phyloP scores from a whole-genome alignment of 2,113 vertebrate species.

The Coryphaenoides rupestris region DNA sequence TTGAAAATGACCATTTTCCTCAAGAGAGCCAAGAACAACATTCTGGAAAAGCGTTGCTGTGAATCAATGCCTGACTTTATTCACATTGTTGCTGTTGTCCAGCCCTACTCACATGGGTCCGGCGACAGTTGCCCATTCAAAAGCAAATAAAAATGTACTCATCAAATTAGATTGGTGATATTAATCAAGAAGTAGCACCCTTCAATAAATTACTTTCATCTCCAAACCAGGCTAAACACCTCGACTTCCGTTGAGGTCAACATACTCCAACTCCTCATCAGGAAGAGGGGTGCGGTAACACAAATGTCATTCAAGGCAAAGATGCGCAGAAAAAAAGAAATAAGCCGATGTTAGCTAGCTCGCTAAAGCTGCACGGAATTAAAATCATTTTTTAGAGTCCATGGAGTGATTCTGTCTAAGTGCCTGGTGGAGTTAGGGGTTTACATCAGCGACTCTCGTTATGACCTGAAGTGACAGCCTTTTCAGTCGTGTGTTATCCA shows the following conservation, averaged over 20 bases:
- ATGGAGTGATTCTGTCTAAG: constrained; percentile 26
- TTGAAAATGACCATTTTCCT: background rate
- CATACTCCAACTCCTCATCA: constrained; percentile 12
- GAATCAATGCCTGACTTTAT: background rate
- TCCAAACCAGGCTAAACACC: constrained; percentile 30
- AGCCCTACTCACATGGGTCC: background rate
- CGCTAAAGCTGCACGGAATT: constrained; percentile 25
- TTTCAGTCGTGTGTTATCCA: too few relatives aligned
- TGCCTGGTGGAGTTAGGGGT: background rate
- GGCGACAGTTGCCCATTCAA: constrained; percentile 15
- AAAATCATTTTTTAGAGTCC: constrained; percentile 16
- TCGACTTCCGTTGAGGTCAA: constrained; percentile 22
- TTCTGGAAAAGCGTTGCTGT: background rate
- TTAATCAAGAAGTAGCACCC: background rate
- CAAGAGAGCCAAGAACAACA: constrained; percentile 9
- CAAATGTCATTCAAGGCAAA: background rate
- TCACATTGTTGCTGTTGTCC: background rate
- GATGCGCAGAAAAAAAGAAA: background rate
- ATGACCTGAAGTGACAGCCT: too few relatives aligned
- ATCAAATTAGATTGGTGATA: background rate
- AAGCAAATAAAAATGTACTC: constrained; percentile 20
- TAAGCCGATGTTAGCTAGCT: constrained; percentile 1
- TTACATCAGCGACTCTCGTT: too few relatives aligned
- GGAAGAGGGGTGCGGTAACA: constrained; percentile 13
- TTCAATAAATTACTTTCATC: constrained; percentile 55